Percentiles rank a stretch among this genome's conserved stretches.
These are phyloP conservation scores for Chloroclystis v-ata DNA, from an alignment of 2,888 invertebrate genomes.

Conservation along the genomic window DNA sequence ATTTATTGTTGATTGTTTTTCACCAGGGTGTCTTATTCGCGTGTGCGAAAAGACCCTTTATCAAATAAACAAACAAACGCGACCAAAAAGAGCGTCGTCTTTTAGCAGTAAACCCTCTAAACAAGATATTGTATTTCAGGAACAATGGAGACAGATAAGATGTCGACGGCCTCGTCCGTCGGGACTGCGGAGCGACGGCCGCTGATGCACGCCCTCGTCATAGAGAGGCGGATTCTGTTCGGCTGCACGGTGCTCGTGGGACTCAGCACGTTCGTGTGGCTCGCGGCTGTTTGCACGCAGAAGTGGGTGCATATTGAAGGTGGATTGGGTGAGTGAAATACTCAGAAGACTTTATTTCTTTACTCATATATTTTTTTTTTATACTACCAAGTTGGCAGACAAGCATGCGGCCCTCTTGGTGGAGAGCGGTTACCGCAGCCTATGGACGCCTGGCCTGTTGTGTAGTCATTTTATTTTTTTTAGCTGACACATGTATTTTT, in stretches of 20 bases:
- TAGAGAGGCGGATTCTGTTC: constrained; percentile 85
- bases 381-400: too few relatives aligned
- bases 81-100: too few relatives aligned
- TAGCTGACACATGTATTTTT: too few relatives aligned
- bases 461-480: too few relatives aligned
- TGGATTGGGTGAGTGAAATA: constrained; percentile 47
- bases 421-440: too few relatives aligned
- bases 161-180: constrained; percentile 81
- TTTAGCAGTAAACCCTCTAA: background rate
- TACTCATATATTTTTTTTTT: too few relatives aligned
- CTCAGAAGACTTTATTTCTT: background rate
- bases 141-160: constrained; percentile 71
- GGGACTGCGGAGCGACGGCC: constrained; percentile 80
- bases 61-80: too few relatives aligned
- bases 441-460: too few relatives aligned
- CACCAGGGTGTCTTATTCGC: too few relatives aligned
- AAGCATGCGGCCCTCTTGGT: too few relatives aligned
- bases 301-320: constrained; percentile 83
- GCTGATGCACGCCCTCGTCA: constrained; percentile 79
- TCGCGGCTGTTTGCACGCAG: constrained; percentile 84
- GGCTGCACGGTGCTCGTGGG: constrained; percentile 83
- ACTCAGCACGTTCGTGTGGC: constrained; percentile 83
- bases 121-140: constrained; percentile 10
- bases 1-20: too few relatives aligned
- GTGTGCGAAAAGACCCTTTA: too few relatives aligned